Evolutionary conservation across 1,140 invertebrate genomes (phyloP).

Genomic region (Augochlora pura): DNA sequence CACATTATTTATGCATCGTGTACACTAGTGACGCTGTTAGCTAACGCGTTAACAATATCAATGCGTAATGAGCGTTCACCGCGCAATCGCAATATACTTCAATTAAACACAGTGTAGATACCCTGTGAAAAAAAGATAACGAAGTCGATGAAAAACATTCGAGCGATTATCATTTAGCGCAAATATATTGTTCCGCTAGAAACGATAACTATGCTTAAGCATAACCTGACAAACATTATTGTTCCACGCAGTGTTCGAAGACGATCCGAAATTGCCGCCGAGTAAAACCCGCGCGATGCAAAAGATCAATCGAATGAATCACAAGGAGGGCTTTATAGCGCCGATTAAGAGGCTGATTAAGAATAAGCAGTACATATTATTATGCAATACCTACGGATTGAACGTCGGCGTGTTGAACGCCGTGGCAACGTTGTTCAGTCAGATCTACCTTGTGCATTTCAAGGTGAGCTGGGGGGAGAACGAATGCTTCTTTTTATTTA

Average conservation of each 20-base stretch:
- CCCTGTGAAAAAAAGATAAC: no score
- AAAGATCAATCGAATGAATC: slow-evolving; percentile 56
- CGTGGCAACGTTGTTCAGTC: slow-evolving; percentile 85
- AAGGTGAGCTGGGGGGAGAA: slow-evolving; percentile 75
- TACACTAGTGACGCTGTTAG: no score
- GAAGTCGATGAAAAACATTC: no score
- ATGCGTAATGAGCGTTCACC: no score
- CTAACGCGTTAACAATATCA: no score
- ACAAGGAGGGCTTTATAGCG: slow-evolving; percentile 56
- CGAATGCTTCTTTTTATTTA: no score
- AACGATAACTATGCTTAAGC: no score
- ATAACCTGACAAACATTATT: slow-evolving; percentile 17
- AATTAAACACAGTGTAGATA: no score
- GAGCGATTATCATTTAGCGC: no score
- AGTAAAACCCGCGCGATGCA: slow-evolving; percentile 80
- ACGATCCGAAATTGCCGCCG: slow-evolving; percentile 82
- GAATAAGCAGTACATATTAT: slow-evolving; percentile 82
- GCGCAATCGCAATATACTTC: no score
- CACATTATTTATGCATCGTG: no score
- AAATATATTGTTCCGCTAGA: no score
- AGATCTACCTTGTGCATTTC: slow-evolving; percentile 83
- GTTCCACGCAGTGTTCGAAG: slow-evolving; percentile 81
- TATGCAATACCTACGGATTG: slow-evolving; percentile 85
- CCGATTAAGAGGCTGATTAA: slow-evolving; percentile 79
- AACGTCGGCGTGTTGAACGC: slow-evolving; percentile 87